These are phyloP conservation scores for Nettapus auritus DNA, from an alignment of 2,113 vertebrate species.

Conservation along the genomic window DNA sequence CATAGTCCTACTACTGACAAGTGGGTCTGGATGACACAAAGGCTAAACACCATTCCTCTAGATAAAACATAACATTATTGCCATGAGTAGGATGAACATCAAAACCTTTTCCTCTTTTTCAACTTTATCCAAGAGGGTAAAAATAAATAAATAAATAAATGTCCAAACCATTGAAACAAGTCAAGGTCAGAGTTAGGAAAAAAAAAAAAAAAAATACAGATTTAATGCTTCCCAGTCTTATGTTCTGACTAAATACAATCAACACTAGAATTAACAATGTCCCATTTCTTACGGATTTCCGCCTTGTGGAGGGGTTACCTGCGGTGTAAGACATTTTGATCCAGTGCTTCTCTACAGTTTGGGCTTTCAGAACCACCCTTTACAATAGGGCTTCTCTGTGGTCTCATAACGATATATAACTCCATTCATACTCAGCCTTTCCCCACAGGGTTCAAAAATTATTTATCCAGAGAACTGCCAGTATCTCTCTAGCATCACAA, in stretches of 20 bases:
- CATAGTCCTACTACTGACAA: not conserved
- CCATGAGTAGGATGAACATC: not conserved
- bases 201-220: not conserved
- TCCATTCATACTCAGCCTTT: not conserved
- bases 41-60: not conserved
- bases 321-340: not conserved
- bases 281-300: not conserved
- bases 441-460: not conserved
- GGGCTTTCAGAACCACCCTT: not conserved
- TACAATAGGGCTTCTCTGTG: not conserved
- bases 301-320: constrained; percentile 7
- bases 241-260: constrained; percentile 46
- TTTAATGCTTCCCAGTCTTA: constrained; percentile 29
- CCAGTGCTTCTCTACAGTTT: not conserved
- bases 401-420: not conserved
- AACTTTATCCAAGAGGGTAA: not conserved
- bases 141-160: not conserved
- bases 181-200: not conserved
- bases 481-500: not conserved
- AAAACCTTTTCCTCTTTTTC: not conserved
- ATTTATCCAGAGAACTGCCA: not conserved
- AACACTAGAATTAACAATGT: constrained; percentile 30
- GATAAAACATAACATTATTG: not conserved
- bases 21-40: not conserved
- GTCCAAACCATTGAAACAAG: not conserved